phyloP scores from a whole-genome alignment of 2,888 invertebrate genomes.

The Willowsia nigromaculata region DNA sequence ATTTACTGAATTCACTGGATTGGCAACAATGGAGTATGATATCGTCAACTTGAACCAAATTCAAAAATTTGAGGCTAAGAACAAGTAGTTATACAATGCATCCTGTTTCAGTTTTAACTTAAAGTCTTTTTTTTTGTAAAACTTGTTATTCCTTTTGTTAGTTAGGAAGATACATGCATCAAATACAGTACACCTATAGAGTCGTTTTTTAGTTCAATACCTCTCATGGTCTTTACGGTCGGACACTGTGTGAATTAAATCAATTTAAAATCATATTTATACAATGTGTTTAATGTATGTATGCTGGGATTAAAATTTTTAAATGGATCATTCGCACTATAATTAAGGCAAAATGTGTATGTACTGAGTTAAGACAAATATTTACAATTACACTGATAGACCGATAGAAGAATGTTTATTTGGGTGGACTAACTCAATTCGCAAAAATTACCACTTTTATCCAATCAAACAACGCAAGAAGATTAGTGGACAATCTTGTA shows the following conservation, averaged over 20 bases:
- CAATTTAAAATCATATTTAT: not conserved
- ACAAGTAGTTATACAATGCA: conserved; percentile 34
- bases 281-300: not conserved
- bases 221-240: not conserved
- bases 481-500: conserved; percentile 36
- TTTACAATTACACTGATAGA: not conserved
- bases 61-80: conserved; percentile 53
- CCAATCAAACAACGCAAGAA: not conserved
- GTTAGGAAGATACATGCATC: not conserved
- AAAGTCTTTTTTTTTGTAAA: not conserved
- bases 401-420: not conserved
- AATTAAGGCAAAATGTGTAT: not conserved
- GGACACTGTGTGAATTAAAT: not conserved
- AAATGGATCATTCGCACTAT: not conserved
- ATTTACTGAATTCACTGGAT: conserved; percentile 90
- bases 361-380: not conserved
- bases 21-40: conserved; percentile 87
- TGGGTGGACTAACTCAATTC: not conserved
- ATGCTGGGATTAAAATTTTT: not conserved
- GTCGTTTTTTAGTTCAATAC: not conserved
- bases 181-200: not conserved
- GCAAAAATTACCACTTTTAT: not conserved
- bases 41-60: conserved; percentile 84
- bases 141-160: not conserved
- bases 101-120: not conserved